Conservation (phyloP, 1,140 invertebrate species). For the Formica selysi region DNA sequence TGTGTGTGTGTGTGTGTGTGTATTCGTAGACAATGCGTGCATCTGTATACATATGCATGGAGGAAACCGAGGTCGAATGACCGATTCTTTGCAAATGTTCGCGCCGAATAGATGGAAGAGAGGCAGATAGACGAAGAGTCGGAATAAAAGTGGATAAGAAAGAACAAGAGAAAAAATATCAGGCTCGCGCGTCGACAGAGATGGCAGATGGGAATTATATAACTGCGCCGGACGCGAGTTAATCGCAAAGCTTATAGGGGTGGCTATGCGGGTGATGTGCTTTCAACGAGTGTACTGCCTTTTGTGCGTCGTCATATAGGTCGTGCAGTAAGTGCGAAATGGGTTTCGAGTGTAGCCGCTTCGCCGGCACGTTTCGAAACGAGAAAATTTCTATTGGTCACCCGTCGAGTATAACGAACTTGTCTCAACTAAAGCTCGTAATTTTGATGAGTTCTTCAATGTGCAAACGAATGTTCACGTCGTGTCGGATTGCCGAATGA, state of each 20-base stretch:
- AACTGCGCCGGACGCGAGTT: slow-evolving; percentile 46
- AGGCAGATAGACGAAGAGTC: not conserved
- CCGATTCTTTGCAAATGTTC: not conserved
- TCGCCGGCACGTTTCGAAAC: slow-evolving; percentile 1
- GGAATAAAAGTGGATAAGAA: not conserved
- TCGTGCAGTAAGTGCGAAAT: slow-evolving; percentile 54
- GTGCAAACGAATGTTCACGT: slow-evolving; percentile 39
- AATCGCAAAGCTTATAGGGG: slow-evolving; percentile 50
- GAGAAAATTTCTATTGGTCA: slow-evolving; percentile 56
- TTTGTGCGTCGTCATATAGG: slow-evolving; percentile 39
- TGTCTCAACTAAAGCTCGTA: slow-evolving; percentile 36
- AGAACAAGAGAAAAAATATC: slow-evolving; percentile 13
- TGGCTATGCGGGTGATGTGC: slow-evolving; percentile 42
- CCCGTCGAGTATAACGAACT: slow-evolving; percentile 46
- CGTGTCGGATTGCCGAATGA: not conserved
- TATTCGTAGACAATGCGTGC: not conserved
- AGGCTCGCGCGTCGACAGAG: slow-evolving; percentile 1
- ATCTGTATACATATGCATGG: not conserved
- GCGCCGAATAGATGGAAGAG: not conserved
- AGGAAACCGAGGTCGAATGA: not conserved
- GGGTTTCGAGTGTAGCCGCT: slow-evolving; percentile 43
- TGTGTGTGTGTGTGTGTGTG: not conserved
- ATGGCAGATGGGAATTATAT: slow-evolving; percentile 35
- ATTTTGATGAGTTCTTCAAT: slow-evolving; percentile 50
- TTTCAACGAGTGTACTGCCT: slow-evolving; percentile 20